Conservation (phyloP, 2,797 vertebrate genomes). For the Centropyge bicolor region DNA sequence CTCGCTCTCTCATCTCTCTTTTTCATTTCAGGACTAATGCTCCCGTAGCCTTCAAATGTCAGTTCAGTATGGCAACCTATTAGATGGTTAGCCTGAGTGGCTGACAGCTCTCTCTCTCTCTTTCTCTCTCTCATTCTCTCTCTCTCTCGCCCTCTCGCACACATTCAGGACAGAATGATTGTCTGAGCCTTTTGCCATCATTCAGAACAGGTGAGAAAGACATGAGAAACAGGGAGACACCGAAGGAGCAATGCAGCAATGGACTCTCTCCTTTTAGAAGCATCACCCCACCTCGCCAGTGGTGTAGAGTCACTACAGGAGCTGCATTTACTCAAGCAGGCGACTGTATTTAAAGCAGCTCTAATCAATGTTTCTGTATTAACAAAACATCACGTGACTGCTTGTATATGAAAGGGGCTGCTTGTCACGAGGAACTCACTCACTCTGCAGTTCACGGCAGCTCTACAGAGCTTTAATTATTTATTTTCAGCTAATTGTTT, state of each 20-base stretch:
- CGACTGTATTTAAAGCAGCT: constrained; percentile 16
- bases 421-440: background rate
- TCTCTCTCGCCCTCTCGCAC: constrained; percentile 37
- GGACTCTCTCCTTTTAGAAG: constrained; percentile 31
- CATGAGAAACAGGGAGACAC: constrained; percentile 33
- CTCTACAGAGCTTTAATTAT: too few species aligned
- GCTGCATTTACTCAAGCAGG: constrained; percentile 3
- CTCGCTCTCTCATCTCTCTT: constrained; percentile 57
- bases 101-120: constrained; percentile 71
- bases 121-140: constrained; percentile 33
- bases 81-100: constrained; percentile 77
- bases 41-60: constrained; percentile 79
- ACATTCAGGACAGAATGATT: constrained; percentile 63
- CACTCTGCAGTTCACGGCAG: background rate
- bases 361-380: constrained; percentile 11
- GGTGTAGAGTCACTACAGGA: background rate
- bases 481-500: background rate
- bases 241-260: constrained; percentile 46
- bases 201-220: constrained; percentile 58
- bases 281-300: background rate
- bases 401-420: background rate
- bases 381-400: constrained; percentile 6
- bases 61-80: constrained; percentile 77
- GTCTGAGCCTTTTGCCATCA: constrained; percentile 61
- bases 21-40: constrained; percentile 78